Conservation (phyloP, 2,888 invertebrate species). For the Antheraea yamamai region DNA sequence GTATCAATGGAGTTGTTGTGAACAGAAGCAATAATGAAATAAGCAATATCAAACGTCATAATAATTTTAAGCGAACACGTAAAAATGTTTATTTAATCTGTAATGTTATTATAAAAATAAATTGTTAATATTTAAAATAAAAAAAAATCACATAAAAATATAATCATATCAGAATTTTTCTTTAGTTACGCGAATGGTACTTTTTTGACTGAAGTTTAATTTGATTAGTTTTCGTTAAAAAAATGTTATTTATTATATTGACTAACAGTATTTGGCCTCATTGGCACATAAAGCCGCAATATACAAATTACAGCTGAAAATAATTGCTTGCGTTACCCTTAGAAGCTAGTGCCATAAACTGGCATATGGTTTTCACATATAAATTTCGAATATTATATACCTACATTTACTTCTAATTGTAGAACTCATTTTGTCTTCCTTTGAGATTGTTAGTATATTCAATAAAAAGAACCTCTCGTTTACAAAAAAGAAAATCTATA, state of each 20-base stretch:
- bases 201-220: background rate
- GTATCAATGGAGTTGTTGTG: background rate
- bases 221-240: background rate
- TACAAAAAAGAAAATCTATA: background rate
- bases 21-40: slow-evolving; percentile 3
- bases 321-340: background rate
- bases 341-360: background rate
- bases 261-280: background rate
- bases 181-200: background rate
- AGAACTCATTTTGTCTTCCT: slow-evolving; percentile 1
- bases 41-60: background rate
- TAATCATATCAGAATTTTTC: background rate
- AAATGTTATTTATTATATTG: background rate
- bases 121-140: background rate
- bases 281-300: background rate
- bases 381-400: background rate
- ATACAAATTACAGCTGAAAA: background rate
- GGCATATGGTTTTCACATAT: background rate
- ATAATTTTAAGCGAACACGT: background rate
- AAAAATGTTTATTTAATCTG: background rate
- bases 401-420: background rate
- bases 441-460: background rate
- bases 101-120: background rate
- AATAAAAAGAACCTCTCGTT: background rate
- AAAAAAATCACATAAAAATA: background rate